Evolutionary conservation across 2,797 vertebrate species (phyloP).

Genomic region (Otolemur crassicaudatus): DNA sequence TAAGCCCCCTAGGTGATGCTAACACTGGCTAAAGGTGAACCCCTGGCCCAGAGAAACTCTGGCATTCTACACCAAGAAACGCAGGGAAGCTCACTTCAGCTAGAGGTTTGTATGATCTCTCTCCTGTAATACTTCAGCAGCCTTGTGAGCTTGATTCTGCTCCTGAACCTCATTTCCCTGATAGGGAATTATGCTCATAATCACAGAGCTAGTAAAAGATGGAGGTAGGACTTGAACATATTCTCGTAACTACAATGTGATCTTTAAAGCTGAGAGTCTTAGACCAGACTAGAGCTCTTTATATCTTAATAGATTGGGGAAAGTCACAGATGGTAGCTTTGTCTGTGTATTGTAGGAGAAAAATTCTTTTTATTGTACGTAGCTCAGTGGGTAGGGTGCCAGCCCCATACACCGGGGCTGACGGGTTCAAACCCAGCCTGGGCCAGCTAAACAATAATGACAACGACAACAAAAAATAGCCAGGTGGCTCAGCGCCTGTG

Average conservation of each 20-base stretch:
- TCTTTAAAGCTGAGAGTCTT: neutral
- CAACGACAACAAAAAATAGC: too few relatives aligned
- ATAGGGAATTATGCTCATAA: neutral
- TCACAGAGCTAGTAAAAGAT: neutral
- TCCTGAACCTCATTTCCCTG: neutral
- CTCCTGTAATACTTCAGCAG: neutral
- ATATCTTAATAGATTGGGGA: neutral
- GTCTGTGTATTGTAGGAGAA: neutral
- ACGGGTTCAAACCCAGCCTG: too few relatives aligned
- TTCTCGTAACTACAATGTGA: neutral
- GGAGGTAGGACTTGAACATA: neutral
- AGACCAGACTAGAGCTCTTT: neutral
- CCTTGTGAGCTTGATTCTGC: neutral
- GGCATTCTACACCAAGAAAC: neutral
- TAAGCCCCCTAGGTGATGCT: neutral
- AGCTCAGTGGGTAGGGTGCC: too few relatives aligned
- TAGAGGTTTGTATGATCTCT: accelerated
- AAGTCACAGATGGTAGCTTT: neutral
- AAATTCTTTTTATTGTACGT: neutral
- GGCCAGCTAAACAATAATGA: too few relatives aligned
- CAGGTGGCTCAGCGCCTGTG: too few relatives aligned
- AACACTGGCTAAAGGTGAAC: neutral
- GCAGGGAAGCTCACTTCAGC: neutral
- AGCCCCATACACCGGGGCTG: too few relatives aligned
- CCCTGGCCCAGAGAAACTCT: neutral